Evolutionary conservation across 2,888 invertebrate genomes (phyloP), one percentile per base, ranked within the genome.

Genomic region (Eucriotettix oculatus): DNA sequence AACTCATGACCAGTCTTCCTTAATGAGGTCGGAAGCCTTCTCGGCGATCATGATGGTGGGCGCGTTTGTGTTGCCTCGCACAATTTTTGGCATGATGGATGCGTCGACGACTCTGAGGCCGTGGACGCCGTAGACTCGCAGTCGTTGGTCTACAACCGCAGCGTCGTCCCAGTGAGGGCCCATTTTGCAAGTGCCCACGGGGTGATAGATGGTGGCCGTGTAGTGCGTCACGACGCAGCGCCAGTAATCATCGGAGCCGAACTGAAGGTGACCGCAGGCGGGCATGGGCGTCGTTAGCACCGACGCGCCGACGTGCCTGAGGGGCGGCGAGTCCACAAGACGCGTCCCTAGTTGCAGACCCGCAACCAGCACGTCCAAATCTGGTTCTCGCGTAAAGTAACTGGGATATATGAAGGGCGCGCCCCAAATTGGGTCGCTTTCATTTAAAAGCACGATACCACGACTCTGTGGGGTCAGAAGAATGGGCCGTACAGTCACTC

Each of bases 121-220:
- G 40, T 65, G 61, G 1, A 72, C 66, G 16, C 71, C 71, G 53
- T 67, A 63, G 10, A 67, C 67, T 48, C 63, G 64, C 12, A 72
- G 64, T 41, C 66, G 64, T 1, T 80, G 77, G 69, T 85, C 82
- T 0, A 87, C 86, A 0, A 87, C 86, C 0, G 85, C 82, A 1
- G 74, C 72, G 9, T 70, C 71, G 67, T 85, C 85, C 70, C 75
- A 74, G 53, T 73, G 72, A 0, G 84, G 84, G 7, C 84, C 85
- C 85, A 85, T 86, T 69, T 83, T 85, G 69, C 83, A 84, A 0
- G 85, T 85, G 0, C 85, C 83, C 16, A 79, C 80, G 1, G 83
- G 84, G 73, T 86, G 85, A 67, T 75, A 86, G 61, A 87, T 83
- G 0, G 86, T 87, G 0, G 79, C 74, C 0, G 87, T 87, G 67